phyloP scores from a whole-genome alignment of 2,113 vertebrate genomes.

The Nothocercus nigrocapillus region DNA sequence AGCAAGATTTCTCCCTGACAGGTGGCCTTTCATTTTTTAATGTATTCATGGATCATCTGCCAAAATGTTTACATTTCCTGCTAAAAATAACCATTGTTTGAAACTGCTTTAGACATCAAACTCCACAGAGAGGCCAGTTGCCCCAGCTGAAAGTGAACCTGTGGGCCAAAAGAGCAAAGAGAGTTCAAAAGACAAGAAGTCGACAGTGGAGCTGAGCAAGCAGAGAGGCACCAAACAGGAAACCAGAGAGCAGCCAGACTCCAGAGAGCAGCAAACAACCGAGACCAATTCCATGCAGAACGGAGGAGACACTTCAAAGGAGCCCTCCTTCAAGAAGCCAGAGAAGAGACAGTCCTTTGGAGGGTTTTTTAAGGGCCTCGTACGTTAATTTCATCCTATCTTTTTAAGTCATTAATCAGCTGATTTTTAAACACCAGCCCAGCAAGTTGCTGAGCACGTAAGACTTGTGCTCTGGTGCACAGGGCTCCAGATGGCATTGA shows the following conservation, averaged over 20 bases:
- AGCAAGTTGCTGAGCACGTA: accelerated
- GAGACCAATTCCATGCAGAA: constrained; percentile 66
- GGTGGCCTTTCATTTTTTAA: not conserved
- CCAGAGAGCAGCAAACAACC: not conserved
- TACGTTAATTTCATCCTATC: constrained; percentile 62
- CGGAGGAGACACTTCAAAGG: constrained; percentile 72
- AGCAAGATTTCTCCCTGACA: not conserved
- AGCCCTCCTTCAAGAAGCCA: constrained; percentile 74
- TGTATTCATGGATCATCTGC: not conserved
- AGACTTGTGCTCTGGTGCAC: not conserved
- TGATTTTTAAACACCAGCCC: not conserved
- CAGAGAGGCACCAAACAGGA: constrained; percentile 68
- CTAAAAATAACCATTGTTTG: constrained; percentile 41
- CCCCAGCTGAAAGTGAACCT: constrained; percentile 56
- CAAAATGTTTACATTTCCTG: not conserved
- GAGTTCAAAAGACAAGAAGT: constrained; percentile 66
- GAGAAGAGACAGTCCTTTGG: constrained; percentile 94
- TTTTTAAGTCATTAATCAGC: not conserved
- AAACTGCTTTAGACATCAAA: constrained; percentile 70
- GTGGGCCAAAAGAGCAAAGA: constrained; percentile 81
- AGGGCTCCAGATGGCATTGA: not conserved
- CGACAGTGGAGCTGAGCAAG: constrained; percentile 33
- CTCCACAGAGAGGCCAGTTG: constrained; percentile 64
- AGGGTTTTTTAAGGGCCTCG: constrained; percentile 91
- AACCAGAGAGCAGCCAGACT: constrained; percentile 45